These are phyloP conservation scores for Heterotilapia buettikoferi DNA, from an alignment of 2,113 vertebrate species.

Conservation along the genomic window DNA sequence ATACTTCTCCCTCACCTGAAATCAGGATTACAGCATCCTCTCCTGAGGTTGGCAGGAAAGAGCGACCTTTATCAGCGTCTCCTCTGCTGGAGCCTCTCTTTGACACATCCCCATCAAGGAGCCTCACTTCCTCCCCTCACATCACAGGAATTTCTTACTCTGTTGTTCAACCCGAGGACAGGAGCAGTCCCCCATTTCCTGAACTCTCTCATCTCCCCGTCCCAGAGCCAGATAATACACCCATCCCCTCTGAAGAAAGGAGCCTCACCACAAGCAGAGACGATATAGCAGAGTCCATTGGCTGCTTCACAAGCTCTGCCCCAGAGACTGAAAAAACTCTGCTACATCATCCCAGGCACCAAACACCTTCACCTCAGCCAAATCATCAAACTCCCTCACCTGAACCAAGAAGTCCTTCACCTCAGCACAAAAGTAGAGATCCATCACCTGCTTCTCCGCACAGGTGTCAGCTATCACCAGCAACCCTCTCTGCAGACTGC, in stretches of 20 bases:
- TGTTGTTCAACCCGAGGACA: slow-evolving; percentile 44
- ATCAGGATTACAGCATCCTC: slow-evolving; percentile 60
- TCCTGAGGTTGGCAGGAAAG: slow-evolving; percentile 31
- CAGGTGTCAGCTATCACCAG: neutral
- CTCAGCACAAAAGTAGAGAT: slow-evolving; percentile 10
- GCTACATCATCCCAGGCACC: neutral
- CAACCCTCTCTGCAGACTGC: neutral
- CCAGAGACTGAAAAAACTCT: slow-evolving; percentile 8
- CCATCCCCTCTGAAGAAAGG: slow-evolving; percentile 3
- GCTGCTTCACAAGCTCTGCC: neutral
- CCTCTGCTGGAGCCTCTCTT: neutral
- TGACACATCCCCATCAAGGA: slow-evolving; percentile 13
- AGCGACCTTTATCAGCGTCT: neutral
- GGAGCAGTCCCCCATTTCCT: slow-evolving; percentile 20
- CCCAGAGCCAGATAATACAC: slow-evolving; percentile 4
- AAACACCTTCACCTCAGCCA: slow-evolving; percentile 40
- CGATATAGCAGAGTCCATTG: neutral
- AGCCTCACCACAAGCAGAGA: neutral
- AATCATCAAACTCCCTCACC: slow-evolving; percentile 15
- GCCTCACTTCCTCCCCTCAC: slow-evolving; percentile 37
- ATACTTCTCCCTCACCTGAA: slow-evolving; percentile 54
- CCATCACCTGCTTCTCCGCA: slow-evolving; percentile 20
- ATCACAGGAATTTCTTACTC: slow-evolving; percentile 52
- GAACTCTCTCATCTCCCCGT: slow-evolving; percentile 19
- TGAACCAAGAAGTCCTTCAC: slow-evolving; percentile 36